Percentiles rank a stretch among this genome's conserved stretches.
phyloP scores from a whole-genome alignment of 2,888 invertebrate genomes.

The Gasteruption jaculator region DNA sequence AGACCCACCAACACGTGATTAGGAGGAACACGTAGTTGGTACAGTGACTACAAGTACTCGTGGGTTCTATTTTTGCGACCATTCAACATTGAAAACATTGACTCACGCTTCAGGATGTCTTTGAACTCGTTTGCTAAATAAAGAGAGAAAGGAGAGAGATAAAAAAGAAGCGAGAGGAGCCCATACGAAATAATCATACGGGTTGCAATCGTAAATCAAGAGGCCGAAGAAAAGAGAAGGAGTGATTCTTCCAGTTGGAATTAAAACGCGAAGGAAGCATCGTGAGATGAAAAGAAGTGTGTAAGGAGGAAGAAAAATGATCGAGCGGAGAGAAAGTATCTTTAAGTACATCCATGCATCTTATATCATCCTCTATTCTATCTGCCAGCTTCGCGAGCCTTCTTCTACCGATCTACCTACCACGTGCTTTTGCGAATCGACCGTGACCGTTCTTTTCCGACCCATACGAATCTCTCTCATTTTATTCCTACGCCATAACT shows the following conservation, averaged over 20 bases:
- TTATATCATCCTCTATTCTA: no score
- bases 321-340: slow-evolving; percentile 23
- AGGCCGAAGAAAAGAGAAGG: slow-evolving; percentile 12
- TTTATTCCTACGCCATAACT: no score
- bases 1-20: no score
- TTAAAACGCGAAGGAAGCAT: no score
- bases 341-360: slow-evolving; percentile 6
- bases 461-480: no score
- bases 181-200: slow-evolving; percentile 27
- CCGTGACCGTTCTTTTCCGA: no score
- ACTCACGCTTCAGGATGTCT: slow-evolving; percentile 41
- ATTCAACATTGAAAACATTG: slow-evolving; percentile 46
- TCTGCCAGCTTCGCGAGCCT: no score
- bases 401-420: no score
- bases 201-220: slow-evolving; percentile 26
- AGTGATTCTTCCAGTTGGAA: no score
- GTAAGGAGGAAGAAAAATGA: slow-evolving; percentile 6
- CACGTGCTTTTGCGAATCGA: no score
- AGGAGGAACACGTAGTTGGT: no score
- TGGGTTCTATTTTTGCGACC: slow-evolving; percentile 42
- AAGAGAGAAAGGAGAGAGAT: slow-evolving; percentile 31
- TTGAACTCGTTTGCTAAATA: slow-evolving; percentile 46
- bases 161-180: slow-evolving; percentile 8
- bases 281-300: slow-evolving; percentile 3
- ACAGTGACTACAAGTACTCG: no score